Evolutionary conservation across 2,113 vertebrate genomes (phyloP).

Genomic region (Pungitius pungitius): DNA sequence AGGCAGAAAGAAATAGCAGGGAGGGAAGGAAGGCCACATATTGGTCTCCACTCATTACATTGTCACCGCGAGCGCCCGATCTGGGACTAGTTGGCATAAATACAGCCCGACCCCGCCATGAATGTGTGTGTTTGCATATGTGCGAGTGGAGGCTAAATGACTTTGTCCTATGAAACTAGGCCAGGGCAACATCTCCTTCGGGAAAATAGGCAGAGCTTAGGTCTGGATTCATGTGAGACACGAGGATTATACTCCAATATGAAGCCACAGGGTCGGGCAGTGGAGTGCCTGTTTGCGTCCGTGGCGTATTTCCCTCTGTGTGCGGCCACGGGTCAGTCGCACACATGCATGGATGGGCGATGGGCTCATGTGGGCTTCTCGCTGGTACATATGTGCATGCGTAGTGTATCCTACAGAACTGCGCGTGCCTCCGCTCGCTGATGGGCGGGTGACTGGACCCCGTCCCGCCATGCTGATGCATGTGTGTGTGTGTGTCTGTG

Average conservation of each 20-base stretch:
- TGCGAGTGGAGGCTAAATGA: constrained; percentile 33
- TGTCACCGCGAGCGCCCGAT: constrained; percentile 65
- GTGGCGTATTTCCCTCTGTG: constrained; percentile 27
- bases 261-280: constrained; percentile 25
- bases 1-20: constrained; percentile 45
- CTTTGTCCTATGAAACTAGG: constrained; percentile 53
- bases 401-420: constrained; percentile 26
- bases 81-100: constrained; percentile 63
- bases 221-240: constrained; percentile 62
- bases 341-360: constrained; percentile 43
- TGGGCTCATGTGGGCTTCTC: constrained; percentile 43
- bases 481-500: constrained; percentile 53
- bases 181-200: constrained; percentile 51
- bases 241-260: constrained; percentile 57
- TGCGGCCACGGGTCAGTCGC: constrained; percentile 48
- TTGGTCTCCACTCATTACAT: constrained; percentile 69
- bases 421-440: constrained; percentile 34
- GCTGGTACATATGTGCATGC: constrained; percentile 45
- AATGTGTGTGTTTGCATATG: constrained; percentile 36
- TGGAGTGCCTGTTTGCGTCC: constrained; percentile 43
- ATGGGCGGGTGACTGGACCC: constrained; percentile 34
- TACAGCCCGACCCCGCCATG: constrained; percentile 53
- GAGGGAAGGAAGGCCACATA: constrained; percentile 56
- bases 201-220: constrained; percentile 45
- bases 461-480: constrained; percentile 36